Evolutionary conservation across 1,140 invertebrate genomes (phyloP), one percentile per base, ranked within the genome.

Genomic region (Octopus bimaculoides): DNA sequence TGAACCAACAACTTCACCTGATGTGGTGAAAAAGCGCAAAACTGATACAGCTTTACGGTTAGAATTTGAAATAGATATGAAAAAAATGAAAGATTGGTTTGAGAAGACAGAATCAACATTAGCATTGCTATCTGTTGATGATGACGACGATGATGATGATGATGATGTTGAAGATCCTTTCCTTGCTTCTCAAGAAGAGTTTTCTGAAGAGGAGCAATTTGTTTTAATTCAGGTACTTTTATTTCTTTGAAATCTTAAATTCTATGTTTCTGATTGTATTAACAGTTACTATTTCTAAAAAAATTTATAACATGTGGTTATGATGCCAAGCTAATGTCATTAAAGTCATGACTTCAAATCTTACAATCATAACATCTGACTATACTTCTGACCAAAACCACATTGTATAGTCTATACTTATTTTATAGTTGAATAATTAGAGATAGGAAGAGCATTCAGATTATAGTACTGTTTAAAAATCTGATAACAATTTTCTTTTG

Each of bases 171-270:
- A 52, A 81, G 87, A 41, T 41, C 26, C 26, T 41, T 41, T 41
- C 26, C 26, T 41, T 41, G 89, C 91, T 54, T 82, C 87, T 5
- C 91, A 92, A 82, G 92, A 93, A 80, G 91, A 92, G 78, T 89
- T 93, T 61, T 92, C 90, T 74, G 89, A 92, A 5, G 92, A 93
- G 54, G 93, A 93, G 80, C 93, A 93, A 82, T 88, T 92, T 80
- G 90, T 92, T 9, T 88, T 93, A 6, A 91, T 93, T 75, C 91
- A 93, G 87, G 88, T 87, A 78, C n/a, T n/a, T n/a, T n/a, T n/a
- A 54, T 69, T 76, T 9, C 12, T 55, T 6, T 17, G 17, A n/a
- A 17, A 61, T 9, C 56, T 61, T 61, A 41, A 41, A 41, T 41
- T 41, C 26, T 41, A 41, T 3, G 3, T 41, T 3, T 41, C 26